A percentile compares a stretch with the other conserved stretches of the same genome.
These are phyloP conservation scores for Heterotilapia buettikoferi DNA, from an alignment of 2,113 vertebrate genomes.

Conservation along the genomic window DNA sequence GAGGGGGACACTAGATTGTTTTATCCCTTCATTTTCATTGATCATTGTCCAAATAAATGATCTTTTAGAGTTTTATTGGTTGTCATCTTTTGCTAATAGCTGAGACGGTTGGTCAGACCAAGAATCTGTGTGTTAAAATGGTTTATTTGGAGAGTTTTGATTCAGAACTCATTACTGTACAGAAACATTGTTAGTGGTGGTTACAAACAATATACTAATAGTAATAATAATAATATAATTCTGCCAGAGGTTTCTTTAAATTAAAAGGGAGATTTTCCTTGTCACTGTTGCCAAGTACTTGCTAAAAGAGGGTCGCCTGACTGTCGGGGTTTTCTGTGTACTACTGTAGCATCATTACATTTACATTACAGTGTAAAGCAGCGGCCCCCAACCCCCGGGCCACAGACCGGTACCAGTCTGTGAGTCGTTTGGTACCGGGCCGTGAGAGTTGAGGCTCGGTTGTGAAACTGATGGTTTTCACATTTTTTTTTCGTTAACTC, in stretches of 20 bases:
- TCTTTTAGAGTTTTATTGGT: background rate
- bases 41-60: background rate
- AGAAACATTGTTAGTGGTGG: background rate
- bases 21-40: background rate
- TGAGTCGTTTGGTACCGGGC: background rate
- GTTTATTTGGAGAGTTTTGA: background rate
- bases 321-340: background rate
- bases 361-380: background rate
- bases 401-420: background rate
- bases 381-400: too few species aligned
- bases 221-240: background rate
- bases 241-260: background rate
- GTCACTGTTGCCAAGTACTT: background rate
- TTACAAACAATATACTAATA: background rate
- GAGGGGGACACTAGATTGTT: background rate
- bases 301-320: accelerated
- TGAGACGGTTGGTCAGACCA: background rate
- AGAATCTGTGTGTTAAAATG: background rate
- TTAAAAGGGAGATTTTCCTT: background rate
- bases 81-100: background rate
- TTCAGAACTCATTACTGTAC: background rate
- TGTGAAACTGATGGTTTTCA: background rate
- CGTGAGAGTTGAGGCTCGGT: accelerated
- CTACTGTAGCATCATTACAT: background rate
- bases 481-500: accelerated